A percentile compares a stretch with the other conserved stretches of the same genome.
phyloP scores from a whole-genome alignment of 2,888 invertebrate species.

The Pseudococcus longispinus region DNA sequence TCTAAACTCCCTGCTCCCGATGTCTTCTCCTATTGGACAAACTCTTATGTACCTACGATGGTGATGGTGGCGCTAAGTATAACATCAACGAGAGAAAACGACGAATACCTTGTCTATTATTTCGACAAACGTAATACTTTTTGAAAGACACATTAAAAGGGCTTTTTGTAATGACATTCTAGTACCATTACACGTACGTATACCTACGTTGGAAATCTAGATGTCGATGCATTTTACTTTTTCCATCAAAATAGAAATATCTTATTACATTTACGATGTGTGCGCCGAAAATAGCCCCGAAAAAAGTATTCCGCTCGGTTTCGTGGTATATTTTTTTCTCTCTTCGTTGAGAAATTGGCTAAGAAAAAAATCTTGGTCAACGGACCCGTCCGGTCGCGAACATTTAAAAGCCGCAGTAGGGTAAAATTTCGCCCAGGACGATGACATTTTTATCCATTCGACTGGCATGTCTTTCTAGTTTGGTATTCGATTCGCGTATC shows the following conservation, averaged over 20 bases:
- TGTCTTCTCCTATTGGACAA: not conserved
- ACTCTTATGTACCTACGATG: not conserved
- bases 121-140: constrained; percentile 26
- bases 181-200: not conserved
- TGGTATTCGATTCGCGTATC: constrained; percentile 19
- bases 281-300: not conserved
- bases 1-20: not conserved
- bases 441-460: constrained; percentile 34
- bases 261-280: constrained; percentile 26
- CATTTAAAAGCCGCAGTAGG: not conserved
- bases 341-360: not conserved
- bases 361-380: constrained; percentile 15
- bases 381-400: not conserved
- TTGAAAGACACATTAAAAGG: constrained; percentile 38
- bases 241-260: constrained; percentile 48
- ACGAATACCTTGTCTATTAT: constrained; percentile 6
- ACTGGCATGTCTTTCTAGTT: not conserved
- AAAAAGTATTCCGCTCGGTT: too few relatives aligned
- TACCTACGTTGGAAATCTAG: not conserved
- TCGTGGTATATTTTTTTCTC: not conserved
- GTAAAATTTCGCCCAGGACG: not conserved
- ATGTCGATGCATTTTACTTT: constrained; percentile 44
- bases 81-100: constrained; percentile 5
- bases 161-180: constrained; percentile 47
- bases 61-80: not conserved